Base-by-base conservation (phyloP, 2,797 vertebrate genomes). In the Scolopax rusticola region DNA sequence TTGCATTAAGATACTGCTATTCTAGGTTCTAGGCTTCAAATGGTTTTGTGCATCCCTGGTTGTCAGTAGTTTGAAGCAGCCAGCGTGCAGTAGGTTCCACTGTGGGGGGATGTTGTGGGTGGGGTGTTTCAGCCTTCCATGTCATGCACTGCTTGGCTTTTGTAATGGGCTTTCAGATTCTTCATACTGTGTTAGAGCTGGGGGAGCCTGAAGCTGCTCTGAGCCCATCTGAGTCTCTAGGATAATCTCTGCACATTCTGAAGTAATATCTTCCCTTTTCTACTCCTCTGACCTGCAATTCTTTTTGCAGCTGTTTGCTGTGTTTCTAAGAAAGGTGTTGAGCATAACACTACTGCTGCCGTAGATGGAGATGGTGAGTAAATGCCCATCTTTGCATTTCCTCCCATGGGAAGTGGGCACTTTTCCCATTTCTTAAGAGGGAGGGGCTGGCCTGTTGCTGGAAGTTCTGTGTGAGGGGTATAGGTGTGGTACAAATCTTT, bases 271-370 rank as follows among this genome's bases (percentile, higher is more conserved):
- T 73, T 65, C 36, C 36, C 28, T 60, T 57, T 76, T 48, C 74
- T 73, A 40, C 56, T 86, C 17, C 61, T 79, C 83, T 94, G 84
- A 97, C 89, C 45, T 78, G 67, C 59, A 60, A 81, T 47, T 98
- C 70, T 97, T 93, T 95, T 97, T 97, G 33, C 96, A 99, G 99
- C 97, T 79, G 98, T 98, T 80, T 99, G 98, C 97, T 99, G 99
- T 96, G 98, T 99, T 93, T 97, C 98, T 47, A 99, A 98, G 97
- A 99, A 99, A 97, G 96, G 97, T 25, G 93, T 98, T 33, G 99
- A 99, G 93, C 96, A 98, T n/a, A 97, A 94, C 90, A 76, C 96
- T 74, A 68, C 97, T 60, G 94, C 96, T 70, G 60, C 97, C 80
- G 91, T 97, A 21, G 98, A 98, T 7, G 98, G 97, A 94, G 98